Evolutionary conservation across 1,140 invertebrate species (phyloP).

Genomic region (Meloidogyne exigua): DNA sequence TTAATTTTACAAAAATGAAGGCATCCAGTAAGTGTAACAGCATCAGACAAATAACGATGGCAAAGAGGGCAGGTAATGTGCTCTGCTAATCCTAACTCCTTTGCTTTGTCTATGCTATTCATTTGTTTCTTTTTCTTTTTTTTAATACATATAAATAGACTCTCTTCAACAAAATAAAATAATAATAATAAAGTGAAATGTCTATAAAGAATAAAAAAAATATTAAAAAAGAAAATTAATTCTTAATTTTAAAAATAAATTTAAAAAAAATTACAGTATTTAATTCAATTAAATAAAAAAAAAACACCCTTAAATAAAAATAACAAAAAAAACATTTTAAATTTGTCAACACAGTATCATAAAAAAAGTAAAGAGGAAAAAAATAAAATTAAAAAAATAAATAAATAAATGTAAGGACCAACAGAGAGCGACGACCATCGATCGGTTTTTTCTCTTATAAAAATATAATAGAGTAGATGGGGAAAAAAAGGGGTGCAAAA

Average conservation of each 20-base stretch:
- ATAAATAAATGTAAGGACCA: not conserved
- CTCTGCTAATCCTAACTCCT: slow-evolving; percentile 2
- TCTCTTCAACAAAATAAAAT: not conserved
- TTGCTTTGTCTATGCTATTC: not conserved
- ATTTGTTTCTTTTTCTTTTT: not conserved
- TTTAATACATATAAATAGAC: too few relatives aligned
- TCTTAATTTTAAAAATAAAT: too few relatives aligned
- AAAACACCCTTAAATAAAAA: not conserved
- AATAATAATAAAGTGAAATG: not conserved
- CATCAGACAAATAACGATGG: slow-evolving; percentile 25
- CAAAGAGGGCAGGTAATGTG: slow-evolving; percentile 31
- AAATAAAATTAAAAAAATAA: not conserved
- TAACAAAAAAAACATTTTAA: not conserved
- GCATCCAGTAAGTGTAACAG: slow-evolving; percentile 32
- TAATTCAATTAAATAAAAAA: not conserved
- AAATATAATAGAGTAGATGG: too few relatives aligned
- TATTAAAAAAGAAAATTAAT: too few relatives aligned
- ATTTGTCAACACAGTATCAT: not conserved
- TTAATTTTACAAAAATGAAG: slow-evolving; percentile 32
- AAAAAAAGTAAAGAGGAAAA: not conserved
- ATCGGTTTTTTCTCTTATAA: not conserved
- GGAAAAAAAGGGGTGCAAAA: not conserved
- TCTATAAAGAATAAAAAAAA: too few relatives aligned
- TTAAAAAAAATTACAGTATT: too few relatives aligned
- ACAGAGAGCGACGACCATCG: slow-evolving; percentile 3